Evolutionary conservation across 2,797 vertebrate genomes (phyloP).

Genomic region (Channallabes apus): DNA sequence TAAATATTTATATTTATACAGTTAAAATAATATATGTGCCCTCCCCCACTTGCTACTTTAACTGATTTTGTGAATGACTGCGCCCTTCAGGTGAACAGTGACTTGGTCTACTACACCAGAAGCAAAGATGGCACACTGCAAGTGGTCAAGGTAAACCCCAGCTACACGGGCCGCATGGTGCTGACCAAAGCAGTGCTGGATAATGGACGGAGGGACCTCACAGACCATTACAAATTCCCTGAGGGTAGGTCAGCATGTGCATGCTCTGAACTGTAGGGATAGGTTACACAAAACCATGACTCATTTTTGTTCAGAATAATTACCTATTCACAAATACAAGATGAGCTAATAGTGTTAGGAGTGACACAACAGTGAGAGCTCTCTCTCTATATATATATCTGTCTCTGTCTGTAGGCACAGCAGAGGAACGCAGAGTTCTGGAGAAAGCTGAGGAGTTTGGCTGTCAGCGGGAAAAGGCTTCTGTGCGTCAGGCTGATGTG

Average conservation of each 20-base stretch:
- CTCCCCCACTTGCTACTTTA: neutral
- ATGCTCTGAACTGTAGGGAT: neutral
- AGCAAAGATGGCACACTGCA: constrained; percentile 79
- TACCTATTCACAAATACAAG: neutral
- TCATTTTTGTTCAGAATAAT: neutral
- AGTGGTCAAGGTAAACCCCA: constrained; percentile 74
- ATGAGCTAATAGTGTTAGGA: neutral
- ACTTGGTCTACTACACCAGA: constrained; percentile 84
- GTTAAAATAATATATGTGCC: too few relatives aligned
- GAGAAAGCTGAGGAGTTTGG: constrained; percentile 89
- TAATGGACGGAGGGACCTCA: constrained; percentile 80
- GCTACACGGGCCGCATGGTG: constrained; percentile 82
- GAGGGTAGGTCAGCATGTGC: constrained; percentile 79
- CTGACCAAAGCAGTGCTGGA: constrained; percentile 84
- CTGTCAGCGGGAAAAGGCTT: constrained; percentile 69
- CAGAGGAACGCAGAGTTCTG: constrained; percentile 85
- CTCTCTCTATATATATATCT: neutral
- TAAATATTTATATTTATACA: neutral
- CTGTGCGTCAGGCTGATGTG: constrained; percentile 68
- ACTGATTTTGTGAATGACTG: neutral
- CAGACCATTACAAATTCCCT: constrained; percentile 87
- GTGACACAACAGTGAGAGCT: neutral
- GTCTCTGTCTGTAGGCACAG: constrained; percentile 71
- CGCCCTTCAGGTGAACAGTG: constrained; percentile 86
- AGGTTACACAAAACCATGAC: neutral